Conservation (phyloP, 2,113 vertebrate species). For the Drymodes brunneopygia region DNA sequence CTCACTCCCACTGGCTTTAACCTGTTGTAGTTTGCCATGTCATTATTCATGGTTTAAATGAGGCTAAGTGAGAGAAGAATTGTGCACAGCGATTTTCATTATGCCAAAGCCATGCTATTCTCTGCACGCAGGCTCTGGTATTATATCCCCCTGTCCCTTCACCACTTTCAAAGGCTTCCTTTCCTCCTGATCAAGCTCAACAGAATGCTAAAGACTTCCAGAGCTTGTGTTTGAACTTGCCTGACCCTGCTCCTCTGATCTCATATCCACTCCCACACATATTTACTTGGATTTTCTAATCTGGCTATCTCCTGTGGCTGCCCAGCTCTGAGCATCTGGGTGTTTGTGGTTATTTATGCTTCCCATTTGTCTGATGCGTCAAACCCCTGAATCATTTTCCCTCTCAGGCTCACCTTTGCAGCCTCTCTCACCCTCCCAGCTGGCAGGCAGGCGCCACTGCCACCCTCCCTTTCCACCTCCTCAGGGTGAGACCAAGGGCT, state of each 20-base stretch:
- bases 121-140: not conserved
- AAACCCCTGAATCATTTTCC: not conserved
- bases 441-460: rapidly evolving
- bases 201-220: conserved; percentile 11
- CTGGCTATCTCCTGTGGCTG: not conserved
- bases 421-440: not conserved
- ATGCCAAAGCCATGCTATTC: not conserved
- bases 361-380: not conserved
- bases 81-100: conserved; percentile 1
- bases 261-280: conserved; percentile 13
- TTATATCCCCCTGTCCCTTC: conserved; percentile 14
- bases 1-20: conserved; percentile 12
- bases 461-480: not conserved
- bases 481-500: rapidly evolving
- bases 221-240: conserved; percentile 34
- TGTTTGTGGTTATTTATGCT: conserved; percentile 2
- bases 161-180: conserved; percentile 34
- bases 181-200: not conserved
- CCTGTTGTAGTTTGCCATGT: conserved; percentile 29
- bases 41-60: conserved; percentile 23
- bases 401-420: not conserved
- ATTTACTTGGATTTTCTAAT: conserved; percentile 28
- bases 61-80: conserved; percentile 31
- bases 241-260: conserved; percentile 38
- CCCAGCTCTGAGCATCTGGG: not conserved